phyloP scores from a whole-genome alignment of 2,888 invertebrate species.

The Sycophila texana region DNA sequence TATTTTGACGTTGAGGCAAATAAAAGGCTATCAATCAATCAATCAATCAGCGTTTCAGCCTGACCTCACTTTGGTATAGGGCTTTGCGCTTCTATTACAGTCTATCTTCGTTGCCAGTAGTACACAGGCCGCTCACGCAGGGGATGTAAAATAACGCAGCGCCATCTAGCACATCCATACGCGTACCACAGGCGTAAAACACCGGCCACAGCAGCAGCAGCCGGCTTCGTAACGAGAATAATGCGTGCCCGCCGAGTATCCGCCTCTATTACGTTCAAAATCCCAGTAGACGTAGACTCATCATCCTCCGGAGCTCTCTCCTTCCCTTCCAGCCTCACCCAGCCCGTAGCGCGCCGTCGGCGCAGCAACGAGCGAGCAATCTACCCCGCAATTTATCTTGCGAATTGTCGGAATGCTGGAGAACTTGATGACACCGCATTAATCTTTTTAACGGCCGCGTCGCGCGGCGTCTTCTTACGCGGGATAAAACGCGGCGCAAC shows the following conservation, averaged over 20 bases:
- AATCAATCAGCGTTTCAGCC: too few relatives aligned
- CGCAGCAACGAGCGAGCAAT: constrained; percentile 41
- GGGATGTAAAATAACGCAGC: constrained; percentile 32
- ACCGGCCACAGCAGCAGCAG: constrained; percentile 59
- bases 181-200: constrained; percentile 49
- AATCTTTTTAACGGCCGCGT: constrained; percentile 51
- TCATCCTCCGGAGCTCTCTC: constrained; percentile 54
- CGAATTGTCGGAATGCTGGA: constrained; percentile 54
- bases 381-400: constrained; percentile 53
- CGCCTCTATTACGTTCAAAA: constrained; percentile 64
- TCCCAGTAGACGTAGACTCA: constrained; percentile 63
- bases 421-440: constrained; percentile 53
- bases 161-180: too few relatives aligned
- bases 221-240: constrained; percentile 66
- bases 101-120: too few relatives aligned
- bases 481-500: constrained; percentile 26
- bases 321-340: neutral
- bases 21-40: too few relatives aligned
- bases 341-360: neutral
- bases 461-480: constrained; percentile 2
- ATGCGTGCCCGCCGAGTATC: constrained; percentile 66
- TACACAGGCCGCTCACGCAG: neutral
- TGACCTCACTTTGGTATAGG: too few relatives aligned
- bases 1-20: too few relatives aligned
- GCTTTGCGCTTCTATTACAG: too few relatives aligned